These are phyloP conservation scores for Platysternon megacephalum DNA, from an alignment of 2,113 vertebrate genomes.

Conservation along the genomic window DNA sequence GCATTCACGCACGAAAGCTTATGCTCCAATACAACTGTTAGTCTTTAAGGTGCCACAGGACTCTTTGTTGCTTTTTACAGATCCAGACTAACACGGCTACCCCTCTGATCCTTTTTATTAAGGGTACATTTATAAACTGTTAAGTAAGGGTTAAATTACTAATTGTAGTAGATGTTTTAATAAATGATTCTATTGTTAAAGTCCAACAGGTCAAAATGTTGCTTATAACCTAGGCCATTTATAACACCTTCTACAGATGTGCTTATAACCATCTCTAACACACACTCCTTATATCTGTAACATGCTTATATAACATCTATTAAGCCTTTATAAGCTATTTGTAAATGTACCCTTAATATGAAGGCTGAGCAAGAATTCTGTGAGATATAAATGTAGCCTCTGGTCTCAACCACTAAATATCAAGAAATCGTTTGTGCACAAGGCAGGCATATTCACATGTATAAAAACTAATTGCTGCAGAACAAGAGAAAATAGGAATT, in stretches of 20 bases:
- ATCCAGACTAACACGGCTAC: too few relatives aligned
- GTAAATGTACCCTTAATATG: background rate
- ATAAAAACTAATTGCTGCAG: background rate
- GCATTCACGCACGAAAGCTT: too few relatives aligned
- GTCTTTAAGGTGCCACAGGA: too few relatives aligned
- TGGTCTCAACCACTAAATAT: background rate
- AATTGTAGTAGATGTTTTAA: background rate
- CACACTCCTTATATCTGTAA: background rate
- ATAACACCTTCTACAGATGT: background rate
- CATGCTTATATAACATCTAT: background rate
- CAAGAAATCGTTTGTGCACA: background rate
- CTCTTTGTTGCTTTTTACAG: too few relatives aligned
- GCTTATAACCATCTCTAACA: background rate
- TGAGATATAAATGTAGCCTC: background rate
- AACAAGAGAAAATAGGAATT: background rate
- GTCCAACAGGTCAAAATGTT: background rate
- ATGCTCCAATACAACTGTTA: too few relatives aligned
- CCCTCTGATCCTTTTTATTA: background rate
- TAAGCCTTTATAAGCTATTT: background rate
- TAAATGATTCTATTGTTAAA: background rate
- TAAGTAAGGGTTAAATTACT: background rate
- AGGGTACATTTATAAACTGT: background rate
- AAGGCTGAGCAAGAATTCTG: background rate
- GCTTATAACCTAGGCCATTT: background rate
- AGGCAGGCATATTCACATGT: background rate